These are phyloP conservation scores for Rhynchomys soricoides DNA, from an alignment of 2,113 vertebrate genomes.

Conservation along the genomic window DNA sequence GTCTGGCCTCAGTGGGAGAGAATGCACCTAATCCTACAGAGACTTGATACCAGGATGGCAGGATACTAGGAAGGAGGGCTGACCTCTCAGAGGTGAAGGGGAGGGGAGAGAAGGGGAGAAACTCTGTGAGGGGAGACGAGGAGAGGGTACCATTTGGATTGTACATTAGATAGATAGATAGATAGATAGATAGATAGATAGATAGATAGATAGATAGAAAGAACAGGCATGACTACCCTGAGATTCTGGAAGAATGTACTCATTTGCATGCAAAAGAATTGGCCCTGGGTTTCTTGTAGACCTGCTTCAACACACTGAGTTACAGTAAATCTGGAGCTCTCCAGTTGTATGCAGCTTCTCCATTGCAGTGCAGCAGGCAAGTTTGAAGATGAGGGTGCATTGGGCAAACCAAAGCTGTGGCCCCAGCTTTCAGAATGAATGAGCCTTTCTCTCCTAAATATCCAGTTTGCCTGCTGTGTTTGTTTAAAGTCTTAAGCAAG, in stretches of 20 bases:
- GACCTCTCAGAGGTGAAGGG: too few relatives aligned
- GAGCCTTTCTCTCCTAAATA: not conserved
- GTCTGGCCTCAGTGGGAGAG: too few relatives aligned
- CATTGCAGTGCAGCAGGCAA: not conserved
- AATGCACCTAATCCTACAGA: too few relatives aligned
- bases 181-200: too few relatives aligned
- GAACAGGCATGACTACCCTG: not conserved
- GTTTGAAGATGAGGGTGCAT: not conserved
- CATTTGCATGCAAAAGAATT: slow-evolving; percentile 18
- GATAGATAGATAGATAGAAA: too few relatives aligned
- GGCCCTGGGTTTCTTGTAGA: slow-evolving; percentile 7
- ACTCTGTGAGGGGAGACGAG: too few relatives aligned
- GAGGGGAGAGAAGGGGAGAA: too few relatives aligned
- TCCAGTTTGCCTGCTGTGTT: not conserved
- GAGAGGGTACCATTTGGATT: too few relatives aligned
- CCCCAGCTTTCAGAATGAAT: not conserved
- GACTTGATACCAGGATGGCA: too few relatives aligned
- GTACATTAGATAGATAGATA: too few relatives aligned
- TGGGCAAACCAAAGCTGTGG: slow-evolving; percentile 11
- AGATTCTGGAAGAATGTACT: not conserved
- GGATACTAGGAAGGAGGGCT: too few relatives aligned
- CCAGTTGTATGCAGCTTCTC: not conserved
- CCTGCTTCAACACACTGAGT: slow-evolving; percentile 45
- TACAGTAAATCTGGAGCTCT: not conserved
- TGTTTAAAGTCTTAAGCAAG: slow-evolving; percentile 8